Base-by-base conservation (phyloP, 2,113 vertebrate genomes). In the Delphinus delphis region DNA sequence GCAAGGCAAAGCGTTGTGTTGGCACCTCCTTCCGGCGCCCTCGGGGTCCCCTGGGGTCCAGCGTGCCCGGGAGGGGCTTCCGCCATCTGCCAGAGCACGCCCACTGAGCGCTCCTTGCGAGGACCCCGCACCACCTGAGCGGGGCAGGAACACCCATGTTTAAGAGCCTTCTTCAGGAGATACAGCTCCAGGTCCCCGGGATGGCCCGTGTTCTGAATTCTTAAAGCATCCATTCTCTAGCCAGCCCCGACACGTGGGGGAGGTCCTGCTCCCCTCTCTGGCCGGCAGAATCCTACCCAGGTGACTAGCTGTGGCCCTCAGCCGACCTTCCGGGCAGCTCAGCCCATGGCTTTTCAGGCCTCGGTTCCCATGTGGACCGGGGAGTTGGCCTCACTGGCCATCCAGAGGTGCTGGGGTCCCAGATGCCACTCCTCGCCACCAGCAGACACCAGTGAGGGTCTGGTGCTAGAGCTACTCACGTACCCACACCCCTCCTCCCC, bases 381-480 rank as follows among this genome's bases (percentile, higher is more conserved):
- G 79, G 47, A 17, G 28, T 50, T 60, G 86, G 87, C 47, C 67
- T 86, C 38, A 8, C 26, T 4, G 38, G 76, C 92, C 31, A 33
- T 26, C 26, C 53, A 31, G n/a, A 25, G 55, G 62, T 76, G 65
- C 92, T 93, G 17, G 18, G 25, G 38, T 36, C 63, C 53, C 36
- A n/a, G 23, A 25, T 15, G 31, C 58, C n/a, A 10, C 87, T 50
- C 50, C 50, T 67, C 3, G 26, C 36, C 50, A 20, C 44, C 7
- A 4, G 71, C 84, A 91, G 74, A 21, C 2, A 1, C 47, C 47
- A n/a, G 73, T 33, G 80, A 33, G 76, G 28, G 85, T 44, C 55
- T 63, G 82, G 85, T 93, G 83, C 90, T 94, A n/a, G 83, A 88
- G 68, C 67, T 63, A 31, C 31, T 60, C 44, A 23, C 31, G 20